Evolutionary conservation across 2,888 invertebrate species (phyloP), one percentile per base, ranked within the genome.

Genomic region (Podabrus alpinus): DNA sequence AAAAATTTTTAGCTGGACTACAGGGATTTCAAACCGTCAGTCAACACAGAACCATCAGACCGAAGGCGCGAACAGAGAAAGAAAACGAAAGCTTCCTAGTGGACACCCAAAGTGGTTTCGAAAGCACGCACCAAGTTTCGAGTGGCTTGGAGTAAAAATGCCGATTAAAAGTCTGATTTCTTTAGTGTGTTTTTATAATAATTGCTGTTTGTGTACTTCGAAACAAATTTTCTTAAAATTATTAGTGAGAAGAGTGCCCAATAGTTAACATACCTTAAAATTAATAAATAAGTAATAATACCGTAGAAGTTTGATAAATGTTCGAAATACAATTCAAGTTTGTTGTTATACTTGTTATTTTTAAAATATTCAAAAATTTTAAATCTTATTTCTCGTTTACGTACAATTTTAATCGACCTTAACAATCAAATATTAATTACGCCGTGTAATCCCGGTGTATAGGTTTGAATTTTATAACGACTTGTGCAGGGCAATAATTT

Each of bases 31-130:
- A 93, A 93, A 83, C 90, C 93, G 1, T 89, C 92, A 74, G 87
- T 91, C 16, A 88, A 89, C 24, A 88, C 87, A 45, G 92, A 90
- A 29, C 83, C 88, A 21, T 92, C 90, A 13, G 45, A 45, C n/a
- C 86, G 86, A 86, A 85, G 89, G 75, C 87, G 92, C 72, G 92
- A 93, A 76, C 90, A 90, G 62, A 89, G 92, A 79, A 92, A 92
- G 75, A 93, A 92, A 82, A 92, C 93, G 83, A 94, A 94, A 88
- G 88, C 90, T 15, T 91, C 92, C 90, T 93, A 93, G 87, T 87
- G 85, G 85, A 82, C 80, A 78, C 76, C 81, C 74, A 82, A 79
- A 73, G 76, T 83, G 60, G 76, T 84, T 68, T 78, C 79, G 21
- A 81, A 79, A 70, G 82, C 84, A 67, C 83, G 84, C 60, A 76